Percentiles rank a stretch among this genome's conserved stretches.
Conservation (phyloP, 2,113 vertebrate species). For the Aepyceros melampus region DNA sequence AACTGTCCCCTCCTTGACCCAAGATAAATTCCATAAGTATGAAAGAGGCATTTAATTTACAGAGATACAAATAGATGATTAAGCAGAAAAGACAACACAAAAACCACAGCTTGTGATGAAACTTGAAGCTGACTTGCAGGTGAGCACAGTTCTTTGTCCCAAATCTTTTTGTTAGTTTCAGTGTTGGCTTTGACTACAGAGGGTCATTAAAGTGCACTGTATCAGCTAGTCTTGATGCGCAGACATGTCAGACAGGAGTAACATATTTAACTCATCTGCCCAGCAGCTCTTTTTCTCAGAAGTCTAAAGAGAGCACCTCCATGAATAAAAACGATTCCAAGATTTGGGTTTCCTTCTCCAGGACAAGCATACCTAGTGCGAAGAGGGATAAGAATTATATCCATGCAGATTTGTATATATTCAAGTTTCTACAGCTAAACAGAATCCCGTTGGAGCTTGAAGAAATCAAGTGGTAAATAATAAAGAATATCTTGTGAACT, state of each 20-base stretch:
- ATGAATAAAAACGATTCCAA: conserved; percentile 48
- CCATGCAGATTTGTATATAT: background rate
- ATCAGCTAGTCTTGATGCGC: conserved; percentile 62
- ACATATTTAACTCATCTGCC: conserved; percentile 66
- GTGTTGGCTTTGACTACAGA: conserved; percentile 56
- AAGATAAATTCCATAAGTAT: background rate
- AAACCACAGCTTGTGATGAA: background rate
- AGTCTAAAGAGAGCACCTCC: conserved; percentile 64
- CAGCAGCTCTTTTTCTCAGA: conserved; percentile 63
- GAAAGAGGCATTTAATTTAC: background rate
- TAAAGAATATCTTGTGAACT: background rate
- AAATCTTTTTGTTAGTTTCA: conserved; percentile 66
- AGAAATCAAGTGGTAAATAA: background rate
- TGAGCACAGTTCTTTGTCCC: conserved; percentile 60
- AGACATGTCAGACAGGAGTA: conserved; percentile 66
- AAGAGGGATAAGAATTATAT: background rate
- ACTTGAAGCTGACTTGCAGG: conserved; percentile 47
- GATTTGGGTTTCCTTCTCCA: conserved; percentile 53
- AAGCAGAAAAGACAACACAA: background rate
- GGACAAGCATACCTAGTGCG: background rate
- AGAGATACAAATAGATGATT: background rate
- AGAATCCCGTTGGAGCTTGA: background rate
- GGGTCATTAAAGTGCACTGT: conserved; percentile 68
- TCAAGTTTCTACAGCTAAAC: background rate
- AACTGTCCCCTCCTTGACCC: background rate